These are phyloP conservation scores for Glossosoma conforme DNA, from an alignment of 1,140 invertebrate genomes.

Conservation along the genomic window DNA sequence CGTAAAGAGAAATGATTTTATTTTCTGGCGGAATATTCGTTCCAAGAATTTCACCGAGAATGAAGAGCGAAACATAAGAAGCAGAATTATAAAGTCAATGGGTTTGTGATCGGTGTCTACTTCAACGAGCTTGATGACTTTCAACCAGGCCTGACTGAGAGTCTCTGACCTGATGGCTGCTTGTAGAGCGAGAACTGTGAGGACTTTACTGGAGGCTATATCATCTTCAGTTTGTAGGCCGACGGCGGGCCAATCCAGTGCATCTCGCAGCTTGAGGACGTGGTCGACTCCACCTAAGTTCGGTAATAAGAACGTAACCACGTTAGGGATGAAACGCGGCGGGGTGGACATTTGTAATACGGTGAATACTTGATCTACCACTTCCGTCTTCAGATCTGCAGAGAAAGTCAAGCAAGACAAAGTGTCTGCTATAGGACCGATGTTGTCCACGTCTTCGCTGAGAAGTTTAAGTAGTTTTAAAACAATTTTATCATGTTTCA, in stretches of 20 bases:
- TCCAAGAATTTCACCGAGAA: slow-evolving; percentile 43
- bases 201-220: slow-evolving; percentile 43
- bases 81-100: slow-evolving; percentile 43
- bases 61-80: slow-evolving; percentile 41
- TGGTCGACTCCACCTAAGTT: slow-evolving; percentile 37
- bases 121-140: slow-evolving; percentile 39
- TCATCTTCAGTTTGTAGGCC: slow-evolving; percentile 33
- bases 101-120: slow-evolving; percentile 39
- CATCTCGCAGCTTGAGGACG: slow-evolving; percentile 39
- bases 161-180: slow-evolving; percentile 43
- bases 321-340: slow-evolving; percentile 41
- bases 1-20: slow-evolving; percentile 40
- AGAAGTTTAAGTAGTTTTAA: slow-evolving; percentile 42
- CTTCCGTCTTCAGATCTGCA: slow-evolving; percentile 38
- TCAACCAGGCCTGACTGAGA: slow-evolving; percentile 42
- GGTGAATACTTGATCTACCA: slow-evolving; percentile 42
- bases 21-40: slow-evolving; percentile 40
- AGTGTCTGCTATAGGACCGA: slow-evolving; percentile 45
- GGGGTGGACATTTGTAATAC: slow-evolving; percentile 38
- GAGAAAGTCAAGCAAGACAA: slow-evolving; percentile 43
- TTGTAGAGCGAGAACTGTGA: slow-evolving; percentile 43
- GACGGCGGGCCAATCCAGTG: slow-evolving; percentile 39
- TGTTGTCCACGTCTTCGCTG: slow-evolving; percentile 40
- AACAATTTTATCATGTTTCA: slow-evolving; percentile 42
- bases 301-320: slow-evolving; percentile 44